Base-by-base conservation (phyloP, 2,113 vertebrate species). In the Pomatorhinus ruficollis region DNA sequence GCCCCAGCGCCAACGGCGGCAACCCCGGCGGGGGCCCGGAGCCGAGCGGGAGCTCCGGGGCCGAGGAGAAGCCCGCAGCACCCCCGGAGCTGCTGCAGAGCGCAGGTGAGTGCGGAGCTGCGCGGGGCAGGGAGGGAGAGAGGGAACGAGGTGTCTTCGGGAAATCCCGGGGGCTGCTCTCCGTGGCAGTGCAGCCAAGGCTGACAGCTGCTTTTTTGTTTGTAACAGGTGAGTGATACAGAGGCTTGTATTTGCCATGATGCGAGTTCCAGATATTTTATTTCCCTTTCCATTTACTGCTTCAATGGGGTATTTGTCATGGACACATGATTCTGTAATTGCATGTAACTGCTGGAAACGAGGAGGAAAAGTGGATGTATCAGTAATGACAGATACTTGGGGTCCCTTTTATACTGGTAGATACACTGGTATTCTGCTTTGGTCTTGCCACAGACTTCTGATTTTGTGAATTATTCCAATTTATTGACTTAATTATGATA, bases 31-130 rank as follows among this genome's bases (percentile, higher is more conserved):
- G 66, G 45, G 44, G 90, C 56, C 56, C 96, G 12, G 97, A 98
- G 94, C 96, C 87, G 18, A 37, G 89, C 33, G 95, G 64, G 3
- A 53, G 66, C 79, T 85, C 85, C 27, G 77, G 49, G 66, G 91
- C 89, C 8, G 97, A 98, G 92, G 98, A 98, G n/a, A 96, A 96
- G 50, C 39, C 95, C 68, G 97, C 96, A 83, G 89, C 95, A 9
- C 85, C 93, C 54, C 95, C 94, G 93, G 98, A 98, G 50, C 95
- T 90, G 84, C 97, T 94, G 11, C 97, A 96, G 70, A 97, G 95
- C 71, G 80, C 98, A 96, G 98, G 98, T 98, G 96, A 92, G 98
- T 98, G 90, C 47, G 31, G 53, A 23, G 56, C 71, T 5, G 9
- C 59, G 16, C 33, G 21, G 18, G 4, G 3, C 2, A 0, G 5